Evolutionary conservation across 1,140 invertebrate genomes (phyloP).

Genomic region (Megalopta genalis): DNA sequence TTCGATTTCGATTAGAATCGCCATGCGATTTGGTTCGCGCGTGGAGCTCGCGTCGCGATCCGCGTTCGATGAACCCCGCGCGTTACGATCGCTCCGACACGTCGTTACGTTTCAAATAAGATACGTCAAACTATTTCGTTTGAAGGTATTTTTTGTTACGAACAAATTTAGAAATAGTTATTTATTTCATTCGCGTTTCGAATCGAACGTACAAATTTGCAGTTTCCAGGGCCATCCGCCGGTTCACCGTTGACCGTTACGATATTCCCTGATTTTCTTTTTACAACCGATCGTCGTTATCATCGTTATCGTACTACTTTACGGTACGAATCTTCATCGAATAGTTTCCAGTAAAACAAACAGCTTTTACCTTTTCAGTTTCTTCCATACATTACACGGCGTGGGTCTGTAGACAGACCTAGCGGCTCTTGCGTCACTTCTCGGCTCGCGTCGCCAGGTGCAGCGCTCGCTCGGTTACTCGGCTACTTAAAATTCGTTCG

Average conservation of each 20-base stretch:
- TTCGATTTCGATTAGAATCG: not conserved
- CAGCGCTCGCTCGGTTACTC: not conserved
- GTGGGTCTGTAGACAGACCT: slow-evolving; percentile 12
- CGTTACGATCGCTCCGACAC: not conserved
- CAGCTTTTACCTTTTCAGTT: not conserved
- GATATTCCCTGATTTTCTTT: too few species aligned
- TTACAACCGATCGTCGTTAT: too few species aligned
- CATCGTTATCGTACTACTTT: not conserved
- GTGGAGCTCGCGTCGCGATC: not conserved
- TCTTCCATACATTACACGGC: too few species aligned
- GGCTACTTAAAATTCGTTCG: not conserved
- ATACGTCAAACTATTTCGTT: too few species aligned
- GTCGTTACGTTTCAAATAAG: not conserved
- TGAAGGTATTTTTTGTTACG: not conserved
- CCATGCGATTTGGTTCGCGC: not conserved
- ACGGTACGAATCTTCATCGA: not conserved
- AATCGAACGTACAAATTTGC: too few species aligned
- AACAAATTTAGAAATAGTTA: not conserved
- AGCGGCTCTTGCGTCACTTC: slow-evolving; percentile 28
- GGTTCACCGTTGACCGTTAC: not conserved
- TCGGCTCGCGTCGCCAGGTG: not conserved
- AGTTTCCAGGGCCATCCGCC: too few species aligned
- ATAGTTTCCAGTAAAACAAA: not conserved
- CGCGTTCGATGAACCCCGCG: not conserved
- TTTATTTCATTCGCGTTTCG: too few species aligned